These are phyloP conservation scores for Typhlichthys eigenmanni DNA, from an alignment of 2,797 vertebrate genomes.

Conservation along the genomic window DNA sequence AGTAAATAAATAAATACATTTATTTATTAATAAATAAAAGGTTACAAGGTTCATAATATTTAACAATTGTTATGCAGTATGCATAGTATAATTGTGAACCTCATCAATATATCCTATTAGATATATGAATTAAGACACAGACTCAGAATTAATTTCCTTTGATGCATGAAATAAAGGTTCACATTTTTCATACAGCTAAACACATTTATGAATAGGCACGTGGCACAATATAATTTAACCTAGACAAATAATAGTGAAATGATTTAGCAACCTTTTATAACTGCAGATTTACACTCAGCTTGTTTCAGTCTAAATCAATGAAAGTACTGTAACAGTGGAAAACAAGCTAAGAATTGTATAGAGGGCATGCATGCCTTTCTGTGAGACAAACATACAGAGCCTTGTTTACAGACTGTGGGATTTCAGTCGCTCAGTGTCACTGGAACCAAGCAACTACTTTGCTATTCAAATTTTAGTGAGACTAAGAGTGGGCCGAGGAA, in stretches of 20 bases:
- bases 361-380: slow-evolving; percentile 28
- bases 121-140: no score
- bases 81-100: neutral
- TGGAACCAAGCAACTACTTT: slow-evolving; percentile 65
- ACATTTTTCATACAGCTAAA: no score
- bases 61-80: neutral
- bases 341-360: slow-evolving; percentile 52
- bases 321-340: slow-evolving; percentile 49
- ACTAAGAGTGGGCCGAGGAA: slow-evolving; percentile 10
- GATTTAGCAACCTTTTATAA: slow-evolving; percentile 19
- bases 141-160: no score
- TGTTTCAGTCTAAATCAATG: slow-evolving; percentile 37
- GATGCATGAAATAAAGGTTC: no score
- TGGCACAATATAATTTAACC: slow-evolving; percentile 12
- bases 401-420: slow-evolving; percentile 65
- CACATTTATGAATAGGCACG: no score
- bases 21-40: no score
- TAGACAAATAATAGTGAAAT: slow-evolving; percentile 17
- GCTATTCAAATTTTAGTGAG: slow-evolving; percentile 75
- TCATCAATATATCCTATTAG: no score
- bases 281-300: slow-evolving; percentile 26
- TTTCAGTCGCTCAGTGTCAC: slow-evolving; percentile 56
- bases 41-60: no score
- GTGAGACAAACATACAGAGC: slow-evolving; percentile 51
- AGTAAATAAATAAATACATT: neutral